These are phyloP conservation scores for Toxotes lorentzi DNA, from an alignment of 2,797 vertebrate species.

Conservation along the genomic window DNA sequence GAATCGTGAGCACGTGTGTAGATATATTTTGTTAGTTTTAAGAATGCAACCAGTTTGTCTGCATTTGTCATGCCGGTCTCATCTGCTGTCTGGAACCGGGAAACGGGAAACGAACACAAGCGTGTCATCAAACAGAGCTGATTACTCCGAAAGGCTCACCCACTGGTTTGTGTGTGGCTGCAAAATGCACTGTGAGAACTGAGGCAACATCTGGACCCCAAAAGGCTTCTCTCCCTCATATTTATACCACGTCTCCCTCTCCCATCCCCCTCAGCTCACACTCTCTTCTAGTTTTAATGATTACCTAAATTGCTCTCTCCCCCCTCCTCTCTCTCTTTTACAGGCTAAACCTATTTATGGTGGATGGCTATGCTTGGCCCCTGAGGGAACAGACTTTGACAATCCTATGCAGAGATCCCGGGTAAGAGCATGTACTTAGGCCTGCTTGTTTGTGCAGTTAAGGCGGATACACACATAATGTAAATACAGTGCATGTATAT, in stretches of 20 bases:
- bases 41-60: background rate
- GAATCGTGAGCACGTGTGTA: background rate
- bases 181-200: constrained; percentile 42
- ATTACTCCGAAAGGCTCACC: constrained; percentile 45
- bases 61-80: constrained; percentile 8
- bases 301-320: constrained; percentile 73
- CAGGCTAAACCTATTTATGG: constrained; percentile 91
- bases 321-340: constrained; percentile 63
- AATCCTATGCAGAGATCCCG: constrained; percentile 90
- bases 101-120: constrained; percentile 14
- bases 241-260: constrained; percentile 34
- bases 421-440: constrained; percentile 75
- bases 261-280: constrained; percentile 47
- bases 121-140: constrained; percentile 56
- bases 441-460: constrained; percentile 1
- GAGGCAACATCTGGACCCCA: constrained; percentile 74
- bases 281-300: constrained; percentile 73
- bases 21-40: constrained; percentile 18
- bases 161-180: constrained; percentile 46
- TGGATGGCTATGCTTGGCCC: constrained; percentile 90
- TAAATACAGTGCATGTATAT: background rate
- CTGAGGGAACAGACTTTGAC: constrained; percentile 90
- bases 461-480: background rate
- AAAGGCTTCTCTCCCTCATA: constrained; percentile 43
- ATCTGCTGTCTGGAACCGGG: constrained; percentile 38